Percentiles rank a stretch among this genome's conserved stretches.
Conservation (phyloP, 1,140 invertebrate species). For the Temnothorax curvispinosus region DNA sequence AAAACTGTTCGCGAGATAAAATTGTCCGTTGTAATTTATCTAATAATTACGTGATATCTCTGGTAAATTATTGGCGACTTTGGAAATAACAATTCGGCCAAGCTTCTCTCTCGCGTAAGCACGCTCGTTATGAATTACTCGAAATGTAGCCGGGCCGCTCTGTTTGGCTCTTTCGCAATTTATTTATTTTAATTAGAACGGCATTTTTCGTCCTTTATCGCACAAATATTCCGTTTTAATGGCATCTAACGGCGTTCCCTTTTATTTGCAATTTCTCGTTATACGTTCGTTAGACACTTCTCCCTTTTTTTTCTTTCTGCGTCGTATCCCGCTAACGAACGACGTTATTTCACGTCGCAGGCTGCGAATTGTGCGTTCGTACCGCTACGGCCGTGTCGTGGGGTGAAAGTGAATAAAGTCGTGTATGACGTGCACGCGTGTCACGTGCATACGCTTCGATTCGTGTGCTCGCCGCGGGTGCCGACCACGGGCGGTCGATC, state of each 20-base stretch:
- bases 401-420: conserved; percentile 73
- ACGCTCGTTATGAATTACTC: not conserved
- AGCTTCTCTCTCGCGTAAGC: not conserved
- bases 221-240: conserved; percentile 37
- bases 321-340: conserved; percentile 57
- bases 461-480: not conserved
- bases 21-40: not conserved
- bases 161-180: conserved; percentile 5
- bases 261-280: conserved; percentile 35
- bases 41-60: conserved; percentile 3
- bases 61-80: not conserved
- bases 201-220: not conserved
- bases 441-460: not conserved
- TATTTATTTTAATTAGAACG: conserved; percentile 53
- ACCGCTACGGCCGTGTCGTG: conserved; percentile 17
- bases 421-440: conserved; percentile 39
- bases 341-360: conserved; percentile 35
- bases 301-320: no score
- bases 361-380: conserved; percentile 20
- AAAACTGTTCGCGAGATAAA: conserved; percentile 8
- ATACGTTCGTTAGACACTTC: conserved; percentile 35
- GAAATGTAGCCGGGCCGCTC: not conserved
- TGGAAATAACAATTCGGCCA: not conserved
- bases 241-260: not conserved
- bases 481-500: not conserved